Percentiles rank a stretch among this genome's conserved stretches.
Evolutionary conservation across 2,113 vertebrate species (phyloP).

Genomic region (Tachysurus vachellii): DNA sequence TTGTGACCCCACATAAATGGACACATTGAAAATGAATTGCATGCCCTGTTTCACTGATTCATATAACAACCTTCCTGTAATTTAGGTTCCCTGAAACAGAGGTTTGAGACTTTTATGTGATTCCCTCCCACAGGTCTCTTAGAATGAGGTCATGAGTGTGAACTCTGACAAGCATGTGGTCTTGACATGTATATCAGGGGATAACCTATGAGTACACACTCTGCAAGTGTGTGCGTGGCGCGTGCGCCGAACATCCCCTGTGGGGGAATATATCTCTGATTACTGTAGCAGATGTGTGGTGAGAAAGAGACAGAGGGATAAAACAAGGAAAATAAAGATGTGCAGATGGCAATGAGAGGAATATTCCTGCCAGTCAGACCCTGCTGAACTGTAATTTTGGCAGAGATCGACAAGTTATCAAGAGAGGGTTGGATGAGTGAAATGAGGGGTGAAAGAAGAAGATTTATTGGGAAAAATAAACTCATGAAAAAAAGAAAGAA

Average conservation of each 20-base stretch:
- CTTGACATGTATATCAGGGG: constrained; percentile 35
- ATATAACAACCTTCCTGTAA: constrained; percentile 35
- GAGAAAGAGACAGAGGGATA: constrained; percentile 34
- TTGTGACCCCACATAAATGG: constrained; percentile 14
- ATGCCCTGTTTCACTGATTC: constrained; percentile 31
- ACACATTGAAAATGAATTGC: constrained; percentile 29
- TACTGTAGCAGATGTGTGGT: constrained; percentile 61
- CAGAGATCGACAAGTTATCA: neutral
- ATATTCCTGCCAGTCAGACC: constrained; percentile 10
- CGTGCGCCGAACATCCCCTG: constrained; percentile 51
- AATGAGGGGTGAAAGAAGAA: constrained; percentile 47
- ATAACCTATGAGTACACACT: constrained; percentile 12
- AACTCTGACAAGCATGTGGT: constrained; percentile 16
- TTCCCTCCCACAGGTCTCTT: constrained; percentile 33
- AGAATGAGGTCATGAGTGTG: constrained; percentile 40
- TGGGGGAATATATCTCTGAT: constrained; percentile 60
- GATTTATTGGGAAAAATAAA: constrained; percentile 28
- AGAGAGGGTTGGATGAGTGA: constrained; percentile 51
- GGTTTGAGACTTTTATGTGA: constrained; percentile 41
- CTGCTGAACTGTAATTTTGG: neutral
- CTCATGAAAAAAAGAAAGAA: constrained; percentile 42
- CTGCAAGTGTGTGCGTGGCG: constrained; percentile 24
- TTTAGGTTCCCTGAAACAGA: constrained; percentile 32
- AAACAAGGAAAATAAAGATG: constrained; percentile 32
- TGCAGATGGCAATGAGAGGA: neutral